These are phyloP conservation scores for Cyprinodon brontotheroides DNA, from an alignment of 2,113 vertebrate genomes.

Conservation along the genomic window DNA sequence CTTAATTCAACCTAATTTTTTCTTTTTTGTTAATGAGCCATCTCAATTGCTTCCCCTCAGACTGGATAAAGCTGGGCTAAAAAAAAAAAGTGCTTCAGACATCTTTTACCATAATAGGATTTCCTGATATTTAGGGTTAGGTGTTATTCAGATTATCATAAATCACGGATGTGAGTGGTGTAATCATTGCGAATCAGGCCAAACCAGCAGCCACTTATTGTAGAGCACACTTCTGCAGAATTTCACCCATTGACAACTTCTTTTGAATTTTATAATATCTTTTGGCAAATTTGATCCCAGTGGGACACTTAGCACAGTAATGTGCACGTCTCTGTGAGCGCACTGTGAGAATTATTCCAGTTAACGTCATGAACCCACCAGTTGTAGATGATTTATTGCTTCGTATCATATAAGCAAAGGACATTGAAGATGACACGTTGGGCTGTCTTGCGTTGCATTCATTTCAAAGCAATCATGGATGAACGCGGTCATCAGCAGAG, in stretches of 20 bases:
- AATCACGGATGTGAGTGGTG: background rate
- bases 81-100: background rate
- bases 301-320: conserved; percentile 2
- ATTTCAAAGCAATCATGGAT: conserved; percentile 15
- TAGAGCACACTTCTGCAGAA: background rate
- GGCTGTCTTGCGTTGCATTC: conserved; percentile 34
- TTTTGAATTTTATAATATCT: background rate
- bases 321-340: background rate
- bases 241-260: background rate
- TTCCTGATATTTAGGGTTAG: background rate
- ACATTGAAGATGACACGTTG: conserved; percentile 37
- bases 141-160: background rate
- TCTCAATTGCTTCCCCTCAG: background rate
- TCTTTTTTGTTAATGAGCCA: background rate
- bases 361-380: conserved; percentile 8
- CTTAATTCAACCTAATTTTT: background rate
- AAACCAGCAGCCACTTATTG: background rate
- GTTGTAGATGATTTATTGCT: conserved; percentile 39
- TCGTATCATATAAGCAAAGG: conserved; percentile 41
- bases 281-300: background rate
- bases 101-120: too few relatives aligned
- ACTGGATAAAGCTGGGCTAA: background rate
- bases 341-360: background rate
- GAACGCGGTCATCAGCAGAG: conserved; percentile 15
- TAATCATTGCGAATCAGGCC: background rate